Evolutionary conservation across 2,113 vertebrate genomes (phyloP).

Genomic region (Tetrao urogallus): DNA sequence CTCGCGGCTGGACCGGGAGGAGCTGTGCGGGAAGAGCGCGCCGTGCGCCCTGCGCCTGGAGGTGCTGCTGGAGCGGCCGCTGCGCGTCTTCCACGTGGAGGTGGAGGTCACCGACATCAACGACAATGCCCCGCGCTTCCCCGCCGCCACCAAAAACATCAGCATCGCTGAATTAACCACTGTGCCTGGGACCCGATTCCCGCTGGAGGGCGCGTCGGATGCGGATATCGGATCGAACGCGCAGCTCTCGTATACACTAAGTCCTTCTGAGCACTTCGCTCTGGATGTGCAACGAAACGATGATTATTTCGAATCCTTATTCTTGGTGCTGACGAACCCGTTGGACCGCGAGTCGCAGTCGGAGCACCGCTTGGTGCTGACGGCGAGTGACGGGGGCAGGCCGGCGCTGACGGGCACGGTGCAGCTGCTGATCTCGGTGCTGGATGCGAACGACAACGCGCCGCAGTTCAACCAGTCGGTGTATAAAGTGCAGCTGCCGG

Average conservation of each 20-base stretch:
- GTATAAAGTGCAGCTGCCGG: not conserved
- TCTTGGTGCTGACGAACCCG: too few relatives aligned
- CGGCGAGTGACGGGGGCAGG: conserved; percentile 75
- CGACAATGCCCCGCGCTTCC: conserved; percentile 78
- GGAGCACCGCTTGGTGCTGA: conserved; percentile 45
- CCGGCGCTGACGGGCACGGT: conserved; percentile 60
- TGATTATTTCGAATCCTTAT: too few relatives aligned
- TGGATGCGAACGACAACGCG: conserved; percentile 39
- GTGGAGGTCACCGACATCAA: conserved; percentile 84
- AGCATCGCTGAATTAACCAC: too few relatives aligned
- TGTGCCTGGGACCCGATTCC: too few relatives aligned
- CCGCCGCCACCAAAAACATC: not conserved
- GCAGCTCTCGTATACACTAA: too few relatives aligned
- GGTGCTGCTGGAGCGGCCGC: conserved; percentile 56
- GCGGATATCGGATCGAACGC: too few relatives aligned
- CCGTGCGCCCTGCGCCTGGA: not conserved
- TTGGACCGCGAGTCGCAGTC: too few relatives aligned
- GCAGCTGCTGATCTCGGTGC: conserved; percentile 59
- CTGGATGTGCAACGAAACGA: too few relatives aligned
- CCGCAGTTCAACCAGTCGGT: conserved; percentile 52
- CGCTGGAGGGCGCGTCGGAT: too few relatives aligned
- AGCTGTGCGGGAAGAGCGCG: conserved; percentile 41
- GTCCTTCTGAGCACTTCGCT: too few relatives aligned
- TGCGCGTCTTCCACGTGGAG: conserved; percentile 83
- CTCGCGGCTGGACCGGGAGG: conserved; percentile 69